Conservation (phyloP, 2,113 vertebrate genomes). For the Ptilonorhynchus violaceus region DNA sequence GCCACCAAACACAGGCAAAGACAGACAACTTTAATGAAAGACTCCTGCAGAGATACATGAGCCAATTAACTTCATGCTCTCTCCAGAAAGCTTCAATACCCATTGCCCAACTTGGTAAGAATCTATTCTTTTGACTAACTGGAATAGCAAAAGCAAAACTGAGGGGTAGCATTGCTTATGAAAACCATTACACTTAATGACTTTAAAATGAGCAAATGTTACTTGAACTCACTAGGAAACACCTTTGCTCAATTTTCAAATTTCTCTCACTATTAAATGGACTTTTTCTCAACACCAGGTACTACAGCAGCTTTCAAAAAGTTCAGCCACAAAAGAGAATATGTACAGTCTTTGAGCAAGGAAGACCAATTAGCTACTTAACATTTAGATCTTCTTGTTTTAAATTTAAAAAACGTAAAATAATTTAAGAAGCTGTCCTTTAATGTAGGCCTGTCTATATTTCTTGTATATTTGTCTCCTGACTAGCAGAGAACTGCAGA, state of each 20-base stretch:
- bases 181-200: not conserved
- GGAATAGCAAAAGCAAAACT: not conserved
- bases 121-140: not conserved
- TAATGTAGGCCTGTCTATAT: not conserved
- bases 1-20: not conserved
- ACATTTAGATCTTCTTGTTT: not conserved
- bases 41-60: not conserved
- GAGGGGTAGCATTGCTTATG: not conserved
- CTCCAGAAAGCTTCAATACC: not conserved
- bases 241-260: not conserved
- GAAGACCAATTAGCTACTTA: not conserved
- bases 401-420: not conserved
- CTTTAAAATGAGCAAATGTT: not conserved
- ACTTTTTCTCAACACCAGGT: not conserved
- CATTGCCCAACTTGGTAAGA: not conserved
- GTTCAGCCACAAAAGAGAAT: not conserved
- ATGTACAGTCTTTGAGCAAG: not conserved
- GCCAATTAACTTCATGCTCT: not conserved
- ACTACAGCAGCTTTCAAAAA: not conserved
- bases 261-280: not conserved
- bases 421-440: not conserved
- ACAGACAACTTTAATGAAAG: not conserved
- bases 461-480: not conserved
- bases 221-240: not conserved
- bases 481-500: not conserved